These are phyloP conservation scores for Salvelinus sp. DNA, from an alignment of 2,113 vertebrate species.

Conservation along the genomic window DNA sequence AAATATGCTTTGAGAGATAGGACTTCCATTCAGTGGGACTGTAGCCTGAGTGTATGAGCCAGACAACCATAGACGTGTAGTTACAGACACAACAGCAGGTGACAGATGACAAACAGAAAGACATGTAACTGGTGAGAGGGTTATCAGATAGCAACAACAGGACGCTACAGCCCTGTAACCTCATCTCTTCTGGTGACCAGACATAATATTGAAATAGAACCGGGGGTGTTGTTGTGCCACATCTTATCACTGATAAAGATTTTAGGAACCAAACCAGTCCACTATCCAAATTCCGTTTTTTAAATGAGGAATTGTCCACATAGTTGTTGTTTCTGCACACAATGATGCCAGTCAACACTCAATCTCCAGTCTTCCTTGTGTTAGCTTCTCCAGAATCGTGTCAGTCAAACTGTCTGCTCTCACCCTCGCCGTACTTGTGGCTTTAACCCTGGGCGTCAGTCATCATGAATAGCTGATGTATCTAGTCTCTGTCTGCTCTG, in stretches of 20 bases:
- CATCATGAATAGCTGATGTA: neutral
- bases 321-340: slow-evolving; percentile 5
- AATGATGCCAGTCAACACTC: neutral
- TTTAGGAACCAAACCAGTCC: neutral
- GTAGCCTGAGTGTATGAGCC: neutral
- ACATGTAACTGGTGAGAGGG: slow-evolving; percentile 34
- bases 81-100: slow-evolving; percentile 18
- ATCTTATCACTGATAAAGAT: slow-evolving; percentile 32
- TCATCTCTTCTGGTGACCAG: neutral
- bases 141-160: slow-evolving; percentile 1
- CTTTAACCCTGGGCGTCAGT: neutral
- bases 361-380: too few relatives aligned
- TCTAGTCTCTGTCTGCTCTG: slow-evolving; percentile 21
- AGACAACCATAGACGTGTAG: too few relatives aligned
- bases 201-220: slow-evolving; percentile 14
- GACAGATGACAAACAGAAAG: slow-evolving; percentile 13
- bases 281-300: slow-evolving; percentile 6
- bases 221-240: slow-evolving; percentile 25
- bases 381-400: neutral
- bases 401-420: slow-evolving; percentile 10
- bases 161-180: slow-evolving; percentile 1
- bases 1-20: neutral
- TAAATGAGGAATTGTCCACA: too few relatives aligned
- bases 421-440: neutral
- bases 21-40: too few relatives aligned